phyloP scores from a whole-genome alignment of 2,888 invertebrate genomes.

The Heliconius hortense region DNA sequence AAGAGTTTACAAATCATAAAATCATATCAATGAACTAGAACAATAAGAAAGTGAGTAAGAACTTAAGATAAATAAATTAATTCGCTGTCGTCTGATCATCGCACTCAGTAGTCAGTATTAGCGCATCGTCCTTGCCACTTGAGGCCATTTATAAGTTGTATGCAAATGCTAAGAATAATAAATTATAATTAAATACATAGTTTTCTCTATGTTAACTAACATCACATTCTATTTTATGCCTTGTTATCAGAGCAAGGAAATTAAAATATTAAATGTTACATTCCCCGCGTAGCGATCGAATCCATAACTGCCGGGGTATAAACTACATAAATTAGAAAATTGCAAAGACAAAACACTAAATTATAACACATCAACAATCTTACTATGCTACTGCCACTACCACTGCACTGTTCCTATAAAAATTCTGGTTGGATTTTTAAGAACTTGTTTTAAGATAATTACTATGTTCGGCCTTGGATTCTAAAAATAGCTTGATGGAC shows the following conservation, averaged over 20 bases:
- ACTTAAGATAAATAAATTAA: conserved; percentile 10
- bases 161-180: conserved; percentile 44
- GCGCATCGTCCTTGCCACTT: conserved; percentile 68
- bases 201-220: not conserved
- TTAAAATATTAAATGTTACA: not conserved
- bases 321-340: not conserved
- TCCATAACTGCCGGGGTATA: not conserved
- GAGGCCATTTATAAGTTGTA: conserved; percentile 71
- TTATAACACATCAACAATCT: not conserved
- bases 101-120: conserved; percentile 59
- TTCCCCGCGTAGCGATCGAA: not conserved
- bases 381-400: not conserved
- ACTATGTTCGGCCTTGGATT: conserved; percentile 32
- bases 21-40: conserved; percentile 16
- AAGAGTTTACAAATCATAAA: conserved; percentile 13
- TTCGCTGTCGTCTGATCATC: conserved; percentile 54
- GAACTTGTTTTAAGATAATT: conserved; percentile 56
- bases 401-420: not conserved
- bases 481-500: conserved; percentile 24
- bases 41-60: conserved; percentile 16
- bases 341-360: too few relatives aligned
- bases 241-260: not conserved
- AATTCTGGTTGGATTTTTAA: conserved; percentile 29
- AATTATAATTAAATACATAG: conserved; percentile 7
- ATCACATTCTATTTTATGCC: not conserved